Evolutionary conservation across 1,140 invertebrate genomes (phyloP), one percentile per base, ranked within the genome.

Genomic region (Lepidotrigona ventralis): DNA sequence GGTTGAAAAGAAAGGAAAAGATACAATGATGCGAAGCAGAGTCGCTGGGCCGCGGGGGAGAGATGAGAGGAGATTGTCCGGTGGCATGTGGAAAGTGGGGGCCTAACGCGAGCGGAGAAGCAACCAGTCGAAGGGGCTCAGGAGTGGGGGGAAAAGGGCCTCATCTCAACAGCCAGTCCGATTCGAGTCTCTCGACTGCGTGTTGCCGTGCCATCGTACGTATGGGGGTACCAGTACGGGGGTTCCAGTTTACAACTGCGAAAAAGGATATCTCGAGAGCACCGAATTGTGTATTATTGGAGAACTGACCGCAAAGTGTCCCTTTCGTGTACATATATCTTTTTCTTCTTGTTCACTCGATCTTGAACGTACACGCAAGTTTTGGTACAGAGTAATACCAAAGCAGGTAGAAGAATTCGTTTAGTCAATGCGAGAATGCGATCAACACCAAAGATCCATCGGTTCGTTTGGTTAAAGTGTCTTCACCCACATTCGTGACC

Each of bases 91-190:
- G n/a, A 51, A 74, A 56, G 79, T 71, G 83, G 86, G 69, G 64
- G 72, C 23, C 74, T 80, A 76, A 85, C 73, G 85, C 60, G 84
- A 83, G 80, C 60, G 83, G 78, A 83, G 84, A 83, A 90, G 86
- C 79, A 85, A 88, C 84, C 81, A 86, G 87, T 85, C 39, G 87
- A 72, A 58, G 77, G 51, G 51, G 76, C 26, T 15, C 17, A 51
- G 14, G 19, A 53, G 68, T 54, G 76, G 86, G 78, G 39, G 85
- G 77, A 84, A 84, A 88, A 83, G 88, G 86, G 85, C 83, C 88
- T 88, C 88, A 90, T 90, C 89, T 88, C 75, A 76, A 69, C 85
- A 80, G 87, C 81, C 88, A 88, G 89, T 90, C 74, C 81, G 81
- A 84, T 79, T 83, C 72, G 86, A 84, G 87, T 84, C 86, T 89